Conservation (phyloP, 2,797 vertebrate genomes). For the Liasis olivaceus region DNA sequence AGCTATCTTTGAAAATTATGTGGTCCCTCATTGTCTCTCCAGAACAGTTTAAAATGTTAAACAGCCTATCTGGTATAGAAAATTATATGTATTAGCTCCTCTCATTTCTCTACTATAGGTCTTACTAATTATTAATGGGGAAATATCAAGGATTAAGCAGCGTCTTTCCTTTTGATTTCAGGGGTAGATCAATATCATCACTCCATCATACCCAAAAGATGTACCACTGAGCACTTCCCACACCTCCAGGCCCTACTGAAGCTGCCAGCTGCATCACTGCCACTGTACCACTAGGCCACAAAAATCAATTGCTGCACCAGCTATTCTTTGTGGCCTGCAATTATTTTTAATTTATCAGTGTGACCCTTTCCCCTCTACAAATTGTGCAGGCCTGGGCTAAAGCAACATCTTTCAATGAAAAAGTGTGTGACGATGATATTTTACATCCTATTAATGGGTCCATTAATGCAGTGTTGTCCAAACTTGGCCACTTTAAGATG, state of each 20-base stretch:
- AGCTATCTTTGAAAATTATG: too few relatives aligned
- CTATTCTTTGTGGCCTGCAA: too few relatives aligned
- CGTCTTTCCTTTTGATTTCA: neutral
- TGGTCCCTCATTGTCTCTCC: neutral
- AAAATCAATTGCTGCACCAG: neutral
- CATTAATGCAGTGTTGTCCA: too few relatives aligned
- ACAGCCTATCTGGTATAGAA: neutral
- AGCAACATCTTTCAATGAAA: neutral
- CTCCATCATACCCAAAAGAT: neutral
- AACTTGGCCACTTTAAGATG: too few relatives aligned
- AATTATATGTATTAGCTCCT: neutral
- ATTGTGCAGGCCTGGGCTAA: neutral
- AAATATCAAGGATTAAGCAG: too few relatives aligned
- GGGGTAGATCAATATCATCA: neutral
- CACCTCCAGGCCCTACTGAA: too few relatives aligned
- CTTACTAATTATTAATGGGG: neutral
- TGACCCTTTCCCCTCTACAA: too few relatives aligned
- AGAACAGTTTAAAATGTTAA: neutral
- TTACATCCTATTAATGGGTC: neutral
- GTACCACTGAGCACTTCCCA: too few relatives aligned
- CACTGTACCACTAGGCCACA: neutral
- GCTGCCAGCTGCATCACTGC: neutral
- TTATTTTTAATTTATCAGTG: too few relatives aligned
- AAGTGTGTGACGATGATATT: neutral
- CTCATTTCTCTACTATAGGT: neutral